Evolutionary conservation across 2,797 vertebrate species (phyloP), one percentile per base, ranked within the genome.

Genomic region (Psittacula echo): DNA sequence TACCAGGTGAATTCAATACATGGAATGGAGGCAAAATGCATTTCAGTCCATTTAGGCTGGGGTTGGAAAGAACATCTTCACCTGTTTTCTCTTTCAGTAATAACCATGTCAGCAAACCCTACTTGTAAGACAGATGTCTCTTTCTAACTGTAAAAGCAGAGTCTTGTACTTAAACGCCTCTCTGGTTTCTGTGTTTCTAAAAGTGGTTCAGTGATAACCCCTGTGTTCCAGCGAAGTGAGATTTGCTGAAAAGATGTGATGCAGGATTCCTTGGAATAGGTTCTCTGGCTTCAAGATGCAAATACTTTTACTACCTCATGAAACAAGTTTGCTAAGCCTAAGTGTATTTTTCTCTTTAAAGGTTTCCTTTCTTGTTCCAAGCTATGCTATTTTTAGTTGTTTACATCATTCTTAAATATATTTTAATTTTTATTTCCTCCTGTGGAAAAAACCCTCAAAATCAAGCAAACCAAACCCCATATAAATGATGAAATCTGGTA

Each of bases 241-340:
- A 50, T 53, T 20, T 80, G 34, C 74, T 83, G 68, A 67, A 32
- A 82, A 82, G 37, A n/a, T 53, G 50, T 2, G 2, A 26, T 50
- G 42, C 13, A 70, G 39, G 64, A 68, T 93, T 83, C 68, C 62
- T 71, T 87, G 78, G 81, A 92, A 77, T 17, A 85, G 29, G n/a
- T 85, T 50, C 44, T 93, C 15, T 58, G 81, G n/a, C 18, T 93
- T 90, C 34, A 72, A 71, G 34, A 68, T 90, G 42, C 56, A 89
- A 80, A 93, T 87, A 37, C 20, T 44, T 54, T 24, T 27, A 67
- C 68, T 8, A 16, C 34, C 17, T 89, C 11, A 5, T 30, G 45
- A 87, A 85, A 48, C 16, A 82, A 84, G 27, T 22, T n/a, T 87
- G 65, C 41, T 73, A 26, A 23, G 14, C 19, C 10, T 15, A 53